Conservation (phyloP, 2,113 vertebrate genomes). For the Heterochromis multidens region DNA sequence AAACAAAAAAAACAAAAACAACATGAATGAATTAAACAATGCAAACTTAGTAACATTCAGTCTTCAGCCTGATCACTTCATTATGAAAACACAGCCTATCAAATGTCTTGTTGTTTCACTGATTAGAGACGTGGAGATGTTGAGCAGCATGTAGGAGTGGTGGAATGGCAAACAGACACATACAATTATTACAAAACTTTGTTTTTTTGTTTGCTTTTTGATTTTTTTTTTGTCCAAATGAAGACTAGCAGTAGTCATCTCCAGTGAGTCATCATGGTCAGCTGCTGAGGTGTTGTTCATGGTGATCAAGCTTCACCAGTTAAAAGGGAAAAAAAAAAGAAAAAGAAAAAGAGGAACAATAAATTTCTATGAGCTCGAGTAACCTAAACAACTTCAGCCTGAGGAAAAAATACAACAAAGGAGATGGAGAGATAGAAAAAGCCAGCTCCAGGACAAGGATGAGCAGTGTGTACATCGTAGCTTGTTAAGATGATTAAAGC, state of each 20-base stretch:
- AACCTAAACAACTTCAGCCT: neutral
- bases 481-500: constrained; percentile 18
- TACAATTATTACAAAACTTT: constrained; percentile 24
- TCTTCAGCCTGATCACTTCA: constrained; percentile 6
- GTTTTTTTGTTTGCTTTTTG: no score
- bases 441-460: constrained; percentile 29
- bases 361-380: neutral
- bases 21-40: neutral
- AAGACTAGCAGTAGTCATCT: constrained; percentile 4
- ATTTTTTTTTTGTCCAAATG: neutral
- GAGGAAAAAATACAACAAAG: neutral
- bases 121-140: neutral
- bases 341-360: neutral
- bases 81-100: neutral
- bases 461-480: constrained; percentile 33
- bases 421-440: constrained; percentile 17
- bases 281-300: neutral
- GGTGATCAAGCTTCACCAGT: neutral
- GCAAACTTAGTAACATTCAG: neutral
- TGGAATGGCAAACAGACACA: neutral
- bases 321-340: neutral
- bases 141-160: constrained; percentile 25
- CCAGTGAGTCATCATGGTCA: constrained; percentile 3
- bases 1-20: neutral
- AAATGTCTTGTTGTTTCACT: neutral